phyloP scores from a whole-genome alignment of 2,797 vertebrate genomes.

The Neosalanx taihuensis region DNA sequence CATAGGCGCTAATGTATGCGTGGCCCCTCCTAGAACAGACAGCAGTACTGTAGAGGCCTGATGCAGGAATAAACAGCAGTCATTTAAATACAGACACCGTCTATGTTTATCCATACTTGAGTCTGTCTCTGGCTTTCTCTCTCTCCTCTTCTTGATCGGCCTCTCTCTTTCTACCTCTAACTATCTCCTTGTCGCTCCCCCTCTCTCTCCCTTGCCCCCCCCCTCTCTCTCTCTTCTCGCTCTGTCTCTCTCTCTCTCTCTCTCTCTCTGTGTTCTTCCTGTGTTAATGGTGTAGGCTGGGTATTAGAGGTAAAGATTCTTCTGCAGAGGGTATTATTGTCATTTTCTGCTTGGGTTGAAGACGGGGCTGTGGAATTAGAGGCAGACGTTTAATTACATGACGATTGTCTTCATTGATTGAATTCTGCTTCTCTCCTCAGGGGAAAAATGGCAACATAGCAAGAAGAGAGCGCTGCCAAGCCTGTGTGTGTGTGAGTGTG shows the following conservation, averaged over 20 bases:
- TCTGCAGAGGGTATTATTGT: slow-evolving; percentile 47
- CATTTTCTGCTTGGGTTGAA: slow-evolving; percentile 45
- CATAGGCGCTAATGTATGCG: slow-evolving; percentile 64
- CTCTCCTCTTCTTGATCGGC: no score
- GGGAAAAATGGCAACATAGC: slow-evolving; percentile 13
- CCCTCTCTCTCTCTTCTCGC: no score
- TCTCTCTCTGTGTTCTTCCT: no score
- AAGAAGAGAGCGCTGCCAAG: not conserved
- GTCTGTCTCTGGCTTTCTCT: slow-evolving; percentile 5
- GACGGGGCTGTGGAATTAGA: slow-evolving; percentile 58
- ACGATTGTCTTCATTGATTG: slow-evolving; percentile 63
- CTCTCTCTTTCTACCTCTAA: not conserved
- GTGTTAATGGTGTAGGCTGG: slow-evolving; percentile 34
- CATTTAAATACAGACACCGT: slow-evolving; percentile 60
- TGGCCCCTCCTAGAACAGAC: slow-evolving; percentile 49
- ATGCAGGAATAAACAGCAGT: slow-evolving; percentile 29
- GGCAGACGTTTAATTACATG: slow-evolving; percentile 60
- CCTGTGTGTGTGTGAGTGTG: not conserved
- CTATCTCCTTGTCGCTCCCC: slow-evolving; percentile 14
- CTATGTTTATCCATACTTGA: slow-evolving; percentile 55
- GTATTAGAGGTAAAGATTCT: slow-evolving; percentile 52
- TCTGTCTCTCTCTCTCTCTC: no score
- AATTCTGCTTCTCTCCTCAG: slow-evolving; percentile 51
- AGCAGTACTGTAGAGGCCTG: slow-evolving; percentile 54
- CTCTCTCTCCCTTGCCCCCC: no score